phyloP scores from a whole-genome alignment of 1,140 invertebrate genomes.

The Platorchestia sp. region DNA sequence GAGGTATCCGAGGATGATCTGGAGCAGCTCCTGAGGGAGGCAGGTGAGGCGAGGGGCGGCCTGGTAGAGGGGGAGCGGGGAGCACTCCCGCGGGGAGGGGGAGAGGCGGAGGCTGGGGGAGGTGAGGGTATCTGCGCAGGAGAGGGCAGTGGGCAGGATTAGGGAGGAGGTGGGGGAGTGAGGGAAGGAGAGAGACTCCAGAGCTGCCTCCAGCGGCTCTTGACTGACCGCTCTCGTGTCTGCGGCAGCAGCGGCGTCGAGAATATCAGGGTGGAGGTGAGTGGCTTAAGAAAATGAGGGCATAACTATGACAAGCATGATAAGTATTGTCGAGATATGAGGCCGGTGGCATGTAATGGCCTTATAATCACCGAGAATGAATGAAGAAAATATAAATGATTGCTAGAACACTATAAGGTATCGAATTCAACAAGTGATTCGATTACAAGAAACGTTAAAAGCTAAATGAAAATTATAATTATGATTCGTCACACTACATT shows the following conservation, averaged over 20 bases:
- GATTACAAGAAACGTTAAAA: too few relatives aligned
- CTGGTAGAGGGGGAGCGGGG: conserved; percentile 4
- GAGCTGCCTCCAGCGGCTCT: not conserved
- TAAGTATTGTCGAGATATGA: not conserved
- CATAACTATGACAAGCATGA: too few relatives aligned
- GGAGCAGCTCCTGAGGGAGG: conserved; percentile 24
- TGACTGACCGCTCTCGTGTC: not conserved
- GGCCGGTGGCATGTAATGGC: not conserved
- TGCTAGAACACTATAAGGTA: too few relatives aligned
- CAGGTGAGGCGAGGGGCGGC: conserved; percentile 23
- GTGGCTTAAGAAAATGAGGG: too few relatives aligned
- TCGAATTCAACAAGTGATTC: too few relatives aligned
- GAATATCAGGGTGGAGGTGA: too few relatives aligned
- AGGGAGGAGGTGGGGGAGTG: not conserved
- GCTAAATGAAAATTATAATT: too few relatives aligned
- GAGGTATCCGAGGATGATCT: conserved; percentile 28
- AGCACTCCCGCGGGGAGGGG: conserved; percentile 19
- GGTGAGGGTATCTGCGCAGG: not conserved
- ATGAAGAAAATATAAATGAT: too few relatives aligned
- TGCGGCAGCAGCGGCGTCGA: not conserved
- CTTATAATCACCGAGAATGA: too few relatives aligned
- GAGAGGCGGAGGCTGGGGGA: conserved; percentile 26
- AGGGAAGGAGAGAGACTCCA: not conserved
- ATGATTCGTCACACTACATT: too few relatives aligned
- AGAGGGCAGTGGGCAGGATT: conserved; percentile 29